These are phyloP conservation scores for Nephila pilipes DNA, from an alignment of 1,140 invertebrate species.

Conservation along the genomic window DNA sequence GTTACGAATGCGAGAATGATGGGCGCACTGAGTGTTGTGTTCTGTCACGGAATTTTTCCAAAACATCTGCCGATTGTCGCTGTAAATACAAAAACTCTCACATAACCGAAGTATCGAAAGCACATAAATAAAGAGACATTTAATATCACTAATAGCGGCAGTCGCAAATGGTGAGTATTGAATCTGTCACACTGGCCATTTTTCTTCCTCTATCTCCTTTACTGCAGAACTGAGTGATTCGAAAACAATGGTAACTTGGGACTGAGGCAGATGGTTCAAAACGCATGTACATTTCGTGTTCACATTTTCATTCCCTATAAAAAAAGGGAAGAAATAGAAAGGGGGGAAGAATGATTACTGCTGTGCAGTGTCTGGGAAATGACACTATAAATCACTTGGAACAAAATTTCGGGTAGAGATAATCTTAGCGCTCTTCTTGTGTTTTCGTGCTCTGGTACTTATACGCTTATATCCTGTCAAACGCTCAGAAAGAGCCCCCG, in stretches of 20 bases:
- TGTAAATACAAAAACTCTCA: conserved; percentile 58
- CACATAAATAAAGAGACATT: conserved; percentile 73
- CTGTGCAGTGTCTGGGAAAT: conserved; percentile 68
- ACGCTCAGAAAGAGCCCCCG: conserved; percentile 24
- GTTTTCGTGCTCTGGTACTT: conserved; percentile 66
- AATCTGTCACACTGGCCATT: conserved; percentile 65
- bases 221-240: conserved; percentile 51
- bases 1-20: conserved; percentile 59
- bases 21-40: conserved; percentile 3
- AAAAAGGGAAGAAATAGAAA: conserved; percentile 50
- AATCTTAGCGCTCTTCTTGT: conserved; percentile 65
- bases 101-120: conserved; percentile 41
- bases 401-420: conserved; percentile 69
- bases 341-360: conserved; percentile 63
- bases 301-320: conserved; percentile 72
- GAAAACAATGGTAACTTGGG: conserved; percentile 71
- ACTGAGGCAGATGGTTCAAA: conserved; percentile 58
- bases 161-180: conserved; percentile 53
- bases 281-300: conserved; percentile 68
- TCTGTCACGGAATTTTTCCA: conserved; percentile 40
- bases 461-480: conserved; percentile 75
- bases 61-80: conserved; percentile 70
- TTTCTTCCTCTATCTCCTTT: conserved; percentile 57
- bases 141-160: conserved; percentile 66
- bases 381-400: conserved; percentile 74